Base-by-base conservation (phyloP, 92 coral and sea anemone genomes). In the Anthopleura xanthogrammica region DNA sequence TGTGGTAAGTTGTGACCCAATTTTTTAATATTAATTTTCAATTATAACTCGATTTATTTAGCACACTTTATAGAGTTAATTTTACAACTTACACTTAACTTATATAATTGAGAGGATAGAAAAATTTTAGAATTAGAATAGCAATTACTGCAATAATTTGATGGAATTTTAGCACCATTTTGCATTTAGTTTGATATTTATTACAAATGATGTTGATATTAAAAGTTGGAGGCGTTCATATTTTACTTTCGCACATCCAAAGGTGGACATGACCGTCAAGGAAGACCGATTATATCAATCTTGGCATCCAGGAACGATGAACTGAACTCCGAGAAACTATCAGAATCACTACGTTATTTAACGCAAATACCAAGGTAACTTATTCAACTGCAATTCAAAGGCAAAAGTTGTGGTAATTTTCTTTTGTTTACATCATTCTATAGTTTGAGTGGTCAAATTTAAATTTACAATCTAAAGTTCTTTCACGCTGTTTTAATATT, bases 231-330 rank as follows among this genome's bases (percentile, higher is more conserved):
- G 74, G 52, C 41, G 74, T 62, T 57, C 22, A 40, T 19, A 1
- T 52, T 42, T 52, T 39, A 52, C 13, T 60, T 76, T 29, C 36
- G 36, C 36, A 29, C 36, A 29, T 29, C 75, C 64, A 82, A 82
- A 97, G 99, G 98, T 71, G 92, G 96, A 24, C 85, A 80, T 41
- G 98, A 97, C 86, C 92, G 96, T 41, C 91, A 94, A 75, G 97
- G 98, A 55, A 88, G 98, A 77, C 88, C 94, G 40, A 85, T 97
- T 74, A 89, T 97, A 60, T 84, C 95, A 1, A 87, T 97, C 66
- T 92, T 95, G 12, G 92, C 90, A 56, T 91, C 93, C 81, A 91
- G 89, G 81, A 87, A 85, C 80, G 98, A 91, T 74, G 93, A 93
- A 43, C 60, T 89, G 17, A 88, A 88, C 83, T 80, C 86, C 2